A percentile compares a stretch with the other conserved stretches of the same genome.
phyloP scores from a whole-genome alignment of 2,888 invertebrate genomes.

The Heteropelma amictum region DNA sequence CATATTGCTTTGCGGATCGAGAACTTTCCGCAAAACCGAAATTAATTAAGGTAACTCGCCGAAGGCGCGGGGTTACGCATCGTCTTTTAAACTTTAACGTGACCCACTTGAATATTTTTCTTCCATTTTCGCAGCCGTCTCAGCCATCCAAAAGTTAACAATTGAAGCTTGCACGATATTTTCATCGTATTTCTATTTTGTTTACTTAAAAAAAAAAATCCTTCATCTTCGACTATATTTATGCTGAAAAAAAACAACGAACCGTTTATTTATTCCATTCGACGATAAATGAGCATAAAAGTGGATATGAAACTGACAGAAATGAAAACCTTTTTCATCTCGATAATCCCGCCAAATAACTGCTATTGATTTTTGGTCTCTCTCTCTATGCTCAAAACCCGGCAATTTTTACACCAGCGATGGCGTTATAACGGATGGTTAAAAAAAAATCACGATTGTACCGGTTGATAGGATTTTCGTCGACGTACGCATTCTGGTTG shows the following conservation, averaged over 20 bases:
- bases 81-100: neutral
- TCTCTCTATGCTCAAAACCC: neutral
- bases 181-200: no score
- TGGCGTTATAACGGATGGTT: neutral
- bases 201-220: no score
- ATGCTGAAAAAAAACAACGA: no score
- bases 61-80: neutral
- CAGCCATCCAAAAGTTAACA: no score
- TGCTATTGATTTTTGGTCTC: neutral
- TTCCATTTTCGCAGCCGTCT: neutral
- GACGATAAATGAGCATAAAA: no score
- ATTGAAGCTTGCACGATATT: no score
- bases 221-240: no score
- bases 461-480: constrained; percentile 23
- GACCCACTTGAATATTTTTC: neutral
- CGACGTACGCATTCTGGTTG: constrained; percentile 26
- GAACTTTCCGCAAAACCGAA: constrained; percentile 13
- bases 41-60: neutral
- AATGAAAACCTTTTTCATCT: neutral
- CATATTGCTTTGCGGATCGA: constrained; percentile 4
- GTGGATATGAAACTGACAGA: neutral
- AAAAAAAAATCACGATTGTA: neutral
- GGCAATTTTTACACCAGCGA: neutral
- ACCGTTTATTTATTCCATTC: no score
- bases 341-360: neutral